These are phyloP conservation scores for Channa argus DNA, from an alignment of 2,113 vertebrate genomes.

Conservation along the genomic window DNA sequence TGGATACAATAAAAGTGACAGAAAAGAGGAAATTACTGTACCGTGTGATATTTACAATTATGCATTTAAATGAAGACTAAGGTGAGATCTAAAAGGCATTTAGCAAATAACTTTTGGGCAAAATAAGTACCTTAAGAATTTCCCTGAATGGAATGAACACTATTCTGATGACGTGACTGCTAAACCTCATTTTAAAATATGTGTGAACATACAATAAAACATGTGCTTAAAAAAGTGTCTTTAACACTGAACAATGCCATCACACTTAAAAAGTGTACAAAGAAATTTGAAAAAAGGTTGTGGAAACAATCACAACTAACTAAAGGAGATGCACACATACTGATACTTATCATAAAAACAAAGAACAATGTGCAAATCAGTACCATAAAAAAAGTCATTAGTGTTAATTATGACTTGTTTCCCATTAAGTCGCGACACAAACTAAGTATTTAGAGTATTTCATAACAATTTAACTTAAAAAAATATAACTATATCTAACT, in stretches of 20 bases:
- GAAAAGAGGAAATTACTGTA: conserved; percentile 19
- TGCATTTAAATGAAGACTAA: conserved; percentile 12
- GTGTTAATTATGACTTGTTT: conserved; percentile 61
- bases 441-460: conserved; percentile 31
- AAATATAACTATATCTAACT: conserved; percentile 32
- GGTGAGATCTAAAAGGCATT: conserved; percentile 5
- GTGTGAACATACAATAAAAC: not conserved
- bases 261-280: conserved; percentile 1
- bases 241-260: conserved; percentile 20
- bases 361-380: conserved; percentile 53
- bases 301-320: not conserved
- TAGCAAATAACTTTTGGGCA: not conserved
- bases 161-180: not conserved
- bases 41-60: conserved; percentile 48
- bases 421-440: conserved; percentile 19
- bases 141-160: conserved; percentile 37
- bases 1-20: conserved; percentile 18
- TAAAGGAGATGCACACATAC: conserved; percentile 12
- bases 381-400: conserved; percentile 37
- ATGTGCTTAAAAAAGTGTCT: not conserved
- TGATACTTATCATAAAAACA: not conserved
- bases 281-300: conserved; percentile 1
- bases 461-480: conserved; percentile 13
- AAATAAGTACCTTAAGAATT: conserved; percentile 9
- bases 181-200: conserved; percentile 33